phyloP scores from a whole-genome alignment of 2,113 vertebrate species.

The Lamprotornis superbus region DNA sequence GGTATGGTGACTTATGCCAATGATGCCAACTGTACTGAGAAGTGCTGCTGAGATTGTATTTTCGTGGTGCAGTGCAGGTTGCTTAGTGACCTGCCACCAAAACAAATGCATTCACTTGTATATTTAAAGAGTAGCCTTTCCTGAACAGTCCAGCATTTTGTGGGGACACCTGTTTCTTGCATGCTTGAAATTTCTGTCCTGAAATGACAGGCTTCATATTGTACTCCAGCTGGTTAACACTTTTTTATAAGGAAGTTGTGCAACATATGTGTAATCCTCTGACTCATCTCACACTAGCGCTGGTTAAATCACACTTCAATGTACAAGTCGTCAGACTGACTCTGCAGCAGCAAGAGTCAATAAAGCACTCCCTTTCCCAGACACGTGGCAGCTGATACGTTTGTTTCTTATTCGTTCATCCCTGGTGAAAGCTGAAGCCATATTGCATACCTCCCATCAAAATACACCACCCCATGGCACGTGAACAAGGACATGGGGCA shows the following conservation, averaged over 20 bases:
- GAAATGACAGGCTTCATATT: constrained; percentile 23
- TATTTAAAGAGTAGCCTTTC: constrained; percentile 69
- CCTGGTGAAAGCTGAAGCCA: not conserved
- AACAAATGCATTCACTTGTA: constrained; percentile 63
- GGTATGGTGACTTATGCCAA: accelerated
- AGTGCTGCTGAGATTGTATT: not conserved
- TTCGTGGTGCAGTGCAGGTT: not conserved
- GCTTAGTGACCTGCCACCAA: constrained; percentile 64
- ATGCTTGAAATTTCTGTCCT: constrained; percentile 41
- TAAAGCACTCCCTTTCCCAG: not conserved
- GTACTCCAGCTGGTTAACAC: not conserved
- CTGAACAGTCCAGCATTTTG: not conserved
- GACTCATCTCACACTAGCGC: not conserved
- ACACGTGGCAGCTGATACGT: not conserved
- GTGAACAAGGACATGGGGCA: accelerated
- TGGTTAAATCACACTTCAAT: not conserved
- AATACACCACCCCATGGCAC: accelerated
- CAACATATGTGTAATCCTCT: not conserved
- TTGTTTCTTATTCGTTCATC: not conserved
- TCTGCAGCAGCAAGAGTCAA: not conserved
- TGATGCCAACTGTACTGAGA: not conserved
- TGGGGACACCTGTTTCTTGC: constrained; percentile 49
- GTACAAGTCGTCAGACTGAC: accelerated
- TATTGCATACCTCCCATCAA: accelerated
- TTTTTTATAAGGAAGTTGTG: not conserved